Evolutionary conservation across 2,888 invertebrate species (phyloP), one percentile per base, ranked within the genome.

Genomic region (Drosophila emarginata): DNA sequence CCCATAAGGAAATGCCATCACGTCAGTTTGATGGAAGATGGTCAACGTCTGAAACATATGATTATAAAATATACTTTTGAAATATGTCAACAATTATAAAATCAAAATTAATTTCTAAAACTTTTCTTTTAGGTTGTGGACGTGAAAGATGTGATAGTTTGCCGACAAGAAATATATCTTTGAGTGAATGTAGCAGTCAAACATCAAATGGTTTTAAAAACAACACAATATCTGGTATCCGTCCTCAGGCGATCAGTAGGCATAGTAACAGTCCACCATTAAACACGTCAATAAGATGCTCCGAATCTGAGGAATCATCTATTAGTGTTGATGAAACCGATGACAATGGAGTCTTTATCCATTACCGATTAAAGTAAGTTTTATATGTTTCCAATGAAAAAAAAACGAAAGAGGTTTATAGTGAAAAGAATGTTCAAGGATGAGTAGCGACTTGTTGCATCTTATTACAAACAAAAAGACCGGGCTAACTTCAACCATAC

Each of bases 81-180:
- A 26, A 26, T 26, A n/a, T 37, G 1, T 26, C 1, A 32, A 45
- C 6, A 15, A 28, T 21, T 5, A 40, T 56, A 52, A 7, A 26
- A 26, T 37, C 7, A 9, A 2, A 12, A 50, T n/a, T 36, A 1
- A 40, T 40, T 45, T 12, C 45, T 32, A 15, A 45, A 28, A 23
- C 6, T 39, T 21, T 32, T 14, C 14, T n/a, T 63, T 65, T 40
- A 77, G 78, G 70, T 37, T 85, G 77, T 69, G 80, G 83, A 14
- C 77, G 96, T 56, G 96, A 95, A 81, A 94, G 97, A 67, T 96
- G 96, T 91, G 97, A 96, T 91, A 97, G 96, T 89, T 94, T 97
- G 93, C 97, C 91, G 58, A 85, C 96, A 12, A 93, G 96, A 70
- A 94, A 95, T 39, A 93, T 95, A 39, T 94, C 95, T 12, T 93